Evolutionary conservation across 2,797 vertebrate species (phyloP), one percentile per base, ranked within the genome.

Genomic region (Lerista edwardsae): DNA sequence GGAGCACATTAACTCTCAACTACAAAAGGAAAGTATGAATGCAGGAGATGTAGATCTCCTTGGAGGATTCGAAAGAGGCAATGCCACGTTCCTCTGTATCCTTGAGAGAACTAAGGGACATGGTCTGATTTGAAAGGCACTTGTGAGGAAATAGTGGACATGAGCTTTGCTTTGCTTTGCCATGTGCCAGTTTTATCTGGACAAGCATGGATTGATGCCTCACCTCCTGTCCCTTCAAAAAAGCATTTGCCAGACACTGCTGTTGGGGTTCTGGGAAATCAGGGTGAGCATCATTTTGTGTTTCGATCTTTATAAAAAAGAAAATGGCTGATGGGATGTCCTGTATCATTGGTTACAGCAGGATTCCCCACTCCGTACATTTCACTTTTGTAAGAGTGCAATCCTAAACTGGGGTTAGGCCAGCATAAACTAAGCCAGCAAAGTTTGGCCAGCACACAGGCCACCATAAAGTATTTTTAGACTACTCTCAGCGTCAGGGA

Each of bases 121-220:
- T 25, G 41, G 23, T 1, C 1, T 2, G 7, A 3, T n/a, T 59
- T 29, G 29, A 1, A 39, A 0, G 1, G 47, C 47, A 5, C 23
- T 1, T 51, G 39, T 57, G 79, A 17, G 29, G 39, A 51, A 31
- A 78, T n/a, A 8, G 23, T 11, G 17, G 23, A 41, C 2, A 59
- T 34, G 31, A 27, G 6, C 9, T 78, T 71, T 62, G 55, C 9
- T 78, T 71, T 62, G 55, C 23, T 47, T 79, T 64, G 19, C 23
- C 68, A 31, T n/a, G 23, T 29, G 31, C 41, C 68, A 19, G 6
- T 34, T 12, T 36, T 41, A 55, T 6, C 15, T 72, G 44, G 31
- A 39, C 31, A 79, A 23, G 6, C 27, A 55, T 23, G 23, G 68
- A 12, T n/a, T 73, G 36, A 15, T 36, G 41, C 31, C 25, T 25